Base-by-base conservation (phyloP, 2,113 vertebrate genomes). In the Talpa occidentalis region DNA sequence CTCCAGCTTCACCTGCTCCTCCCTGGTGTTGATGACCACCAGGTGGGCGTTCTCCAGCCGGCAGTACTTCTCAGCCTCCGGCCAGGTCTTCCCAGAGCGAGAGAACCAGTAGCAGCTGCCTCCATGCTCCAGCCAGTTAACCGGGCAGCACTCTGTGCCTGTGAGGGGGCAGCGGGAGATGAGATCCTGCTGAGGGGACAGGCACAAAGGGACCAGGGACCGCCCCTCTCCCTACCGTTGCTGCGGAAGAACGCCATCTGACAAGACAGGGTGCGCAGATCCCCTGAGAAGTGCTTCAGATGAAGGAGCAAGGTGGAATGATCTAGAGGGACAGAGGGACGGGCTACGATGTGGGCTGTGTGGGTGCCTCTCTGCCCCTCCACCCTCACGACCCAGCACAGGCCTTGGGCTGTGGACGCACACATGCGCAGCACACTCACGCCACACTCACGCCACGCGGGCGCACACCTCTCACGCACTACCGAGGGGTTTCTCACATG, bases 61-160 rank as follows among this genome's bases (percentile, higher is more conserved):
- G 77, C 98, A 98, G 54, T 95, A 80, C 12, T 93, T 35, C 17
- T 93, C 94, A 0, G 98, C 97, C 0, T 94, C 88, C 0, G 62
- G 9, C 98, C 98, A 98, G 3, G 97, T 62, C 84, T 92, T 94
- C 22, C 95, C 96, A 0, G 56, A 15, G 0, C 1, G 19, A n/a
- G 98, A 98, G 77, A 98, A 98, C 97, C 96, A 98, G 94, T 98
- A 98, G 78, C 98, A 98, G 96, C 96, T 94, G 56, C 94, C 95
- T 0, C 67, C 87, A 16, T 96, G 90, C 1, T 91, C 80, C 6
- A 60, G 6, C 98, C 98, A 98, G 40, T 90, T 94, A 0, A 76
- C 0, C 0, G 98, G 98, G 70, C 98, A 98, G 94, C 98, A 98
- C 1, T 93, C 14, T 0, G 97, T 97, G 4, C 93, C 98, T 98